phyloP scores from a whole-genome alignment of 2,113 vertebrate species.

The Euleptes europaea region DNA sequence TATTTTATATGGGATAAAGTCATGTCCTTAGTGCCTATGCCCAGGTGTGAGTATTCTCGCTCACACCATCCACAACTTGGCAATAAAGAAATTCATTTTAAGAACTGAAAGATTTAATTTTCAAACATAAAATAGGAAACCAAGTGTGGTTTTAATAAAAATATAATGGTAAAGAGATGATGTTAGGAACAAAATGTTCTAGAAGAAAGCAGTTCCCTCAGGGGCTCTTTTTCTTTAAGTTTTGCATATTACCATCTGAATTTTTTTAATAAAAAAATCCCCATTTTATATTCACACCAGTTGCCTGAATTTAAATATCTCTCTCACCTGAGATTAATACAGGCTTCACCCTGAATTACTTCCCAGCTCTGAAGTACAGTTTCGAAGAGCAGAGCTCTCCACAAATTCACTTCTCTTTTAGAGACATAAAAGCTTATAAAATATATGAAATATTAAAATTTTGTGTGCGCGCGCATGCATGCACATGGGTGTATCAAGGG shows the following conservation, averaged over 20 bases:
- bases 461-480: background rate
- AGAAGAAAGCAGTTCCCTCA: slow-evolving; percentile 69
- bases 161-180: slow-evolving; percentile 61
- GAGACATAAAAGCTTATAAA: slow-evolving; percentile 71
- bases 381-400: slow-evolving; percentile 73
- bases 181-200: slow-evolving; percentile 70
- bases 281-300: slow-evolving; percentile 74
- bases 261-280: slow-evolving; percentile 69
- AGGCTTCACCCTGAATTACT: slow-evolving; percentile 75
- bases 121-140: slow-evolving; percentile 68
- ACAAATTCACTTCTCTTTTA: slow-evolving; percentile 76
- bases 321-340: slow-evolving; percentile 76
- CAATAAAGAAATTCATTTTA: slow-evolving; percentile 63
- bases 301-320: slow-evolving; percentile 74
- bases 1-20: background rate
- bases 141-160: slow-evolving; percentile 63
- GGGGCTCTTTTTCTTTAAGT: slow-evolving; percentile 64
- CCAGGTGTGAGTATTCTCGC: background rate
- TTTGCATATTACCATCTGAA: slow-evolving; percentile 77
- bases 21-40: background rate
- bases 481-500: slow-evolving; percentile 31
- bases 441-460: slow-evolving; percentile 74
- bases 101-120: slow-evolving; percentile 70
- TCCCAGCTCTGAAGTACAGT: slow-evolving; percentile 75
- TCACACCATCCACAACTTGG: background rate